Percentiles rank a stretch among this genome's conserved stretches.
Evolutionary conservation across 2,113 vertebrate genomes (phyloP).

Genomic region (Gobio gobio): DNA sequence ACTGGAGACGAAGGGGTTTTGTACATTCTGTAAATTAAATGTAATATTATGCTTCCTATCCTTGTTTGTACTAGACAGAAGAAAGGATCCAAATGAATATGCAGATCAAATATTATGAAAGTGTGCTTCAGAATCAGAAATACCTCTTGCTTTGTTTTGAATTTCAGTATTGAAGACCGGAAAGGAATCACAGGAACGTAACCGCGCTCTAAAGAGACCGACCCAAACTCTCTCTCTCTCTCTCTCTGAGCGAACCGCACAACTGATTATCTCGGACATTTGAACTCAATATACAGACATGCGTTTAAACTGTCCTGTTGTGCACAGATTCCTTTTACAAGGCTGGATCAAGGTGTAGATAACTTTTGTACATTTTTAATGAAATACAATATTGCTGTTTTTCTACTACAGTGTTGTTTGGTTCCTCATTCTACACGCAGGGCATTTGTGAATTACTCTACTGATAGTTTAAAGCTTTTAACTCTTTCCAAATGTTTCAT

Average conservation of each 20-base stretch:
- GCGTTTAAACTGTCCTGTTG: constrained; percentile 39
- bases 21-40: constrained; percentile 62
- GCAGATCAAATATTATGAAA: constrained; percentile 18
- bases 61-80: constrained; percentile 30
- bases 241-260: background rate
- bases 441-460: background rate
- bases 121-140: background rate
- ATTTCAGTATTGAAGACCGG: background rate
- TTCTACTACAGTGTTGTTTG: constrained; percentile 65
- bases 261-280: constrained; percentile 26
- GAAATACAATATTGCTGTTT: constrained; percentile 81
- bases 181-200: background rate
- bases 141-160: constrained; percentile 1
- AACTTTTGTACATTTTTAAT: constrained; percentile 90
- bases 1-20: constrained; percentile 38
- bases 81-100: constrained; percentile 11
- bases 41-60: constrained; percentile 32
- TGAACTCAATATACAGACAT: constrained; percentile 34
- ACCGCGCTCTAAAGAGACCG: background rate
- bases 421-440: constrained; percentile 31
- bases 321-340: constrained; percentile 52
- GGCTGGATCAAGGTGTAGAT: constrained; percentile 84
- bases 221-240: background rate
- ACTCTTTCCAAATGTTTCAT: no score
- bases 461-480: background rate